A percentile compares a stretch with the other conserved stretches of the same genome.
phyloP scores from a whole-genome alignment of 2,797 vertebrate genomes.

The Pelobates cultripes region DNA sequence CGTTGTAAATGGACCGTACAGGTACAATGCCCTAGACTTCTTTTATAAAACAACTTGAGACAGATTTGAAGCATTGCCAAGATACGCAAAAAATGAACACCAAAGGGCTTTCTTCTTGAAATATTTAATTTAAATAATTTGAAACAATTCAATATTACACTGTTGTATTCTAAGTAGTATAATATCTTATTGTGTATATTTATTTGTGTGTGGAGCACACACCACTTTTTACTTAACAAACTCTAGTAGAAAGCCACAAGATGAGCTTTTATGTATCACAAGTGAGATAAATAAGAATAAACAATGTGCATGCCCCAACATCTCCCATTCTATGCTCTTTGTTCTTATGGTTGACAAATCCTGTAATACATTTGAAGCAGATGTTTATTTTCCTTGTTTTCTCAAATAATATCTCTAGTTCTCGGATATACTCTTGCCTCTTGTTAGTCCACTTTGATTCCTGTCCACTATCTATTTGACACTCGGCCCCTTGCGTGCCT shows the following conservation, averaged over 20 bases:
- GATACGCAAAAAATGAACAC: background rate
- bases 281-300: background rate
- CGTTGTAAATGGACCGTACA: slow-evolving; percentile 8
- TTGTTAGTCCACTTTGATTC: background rate
- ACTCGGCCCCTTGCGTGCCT: too few relatives aligned
- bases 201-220: background rate
- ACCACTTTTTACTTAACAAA: background rate
- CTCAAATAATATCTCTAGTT: background rate
- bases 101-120: background rate
- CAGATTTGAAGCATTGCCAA: background rate
- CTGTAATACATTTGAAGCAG: background rate
- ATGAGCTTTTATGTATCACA: background rate
- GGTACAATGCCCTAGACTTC: background rate
- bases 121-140: background rate
- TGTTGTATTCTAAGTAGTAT: background rate
- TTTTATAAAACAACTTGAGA: background rate
- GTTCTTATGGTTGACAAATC: background rate
- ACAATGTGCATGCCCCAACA: background rate
- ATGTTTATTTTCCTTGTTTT: background rate
- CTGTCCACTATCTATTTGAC: background rate
- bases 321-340: background rate
- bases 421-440: background rate
- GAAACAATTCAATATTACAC: background rate
- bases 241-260: background rate
- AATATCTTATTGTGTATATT: background rate